Evolutionary conservation across 2,888 invertebrate species (phyloP).

Genomic region (Dryobotodes eremita): DNA sequence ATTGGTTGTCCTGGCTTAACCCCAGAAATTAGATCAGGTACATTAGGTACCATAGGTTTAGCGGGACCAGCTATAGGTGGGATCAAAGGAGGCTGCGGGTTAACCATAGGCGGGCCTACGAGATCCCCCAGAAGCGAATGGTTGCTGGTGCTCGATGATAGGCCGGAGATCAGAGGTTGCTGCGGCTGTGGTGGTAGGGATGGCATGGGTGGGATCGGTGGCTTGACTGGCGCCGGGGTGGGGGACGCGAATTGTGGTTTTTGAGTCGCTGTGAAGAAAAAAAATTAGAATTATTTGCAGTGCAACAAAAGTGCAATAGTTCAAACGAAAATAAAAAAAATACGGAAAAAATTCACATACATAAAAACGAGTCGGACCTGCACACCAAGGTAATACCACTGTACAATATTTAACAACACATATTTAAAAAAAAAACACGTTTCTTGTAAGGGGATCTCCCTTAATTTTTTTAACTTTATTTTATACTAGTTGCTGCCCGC

Average conservation of each 20-base stretch:
- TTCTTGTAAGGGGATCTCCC: too few relatives aligned
- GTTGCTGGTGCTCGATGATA: conserved; percentile 49
- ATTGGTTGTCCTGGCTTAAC: conserved; percentile 73
- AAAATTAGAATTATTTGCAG: not conserved
- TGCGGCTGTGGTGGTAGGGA: conserved; percentile 32
- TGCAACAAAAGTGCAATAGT: not conserved
- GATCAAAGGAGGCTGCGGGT: conserved; percentile 60
- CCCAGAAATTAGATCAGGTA: conserved; percentile 85
- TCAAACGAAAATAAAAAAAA: too few relatives aligned
- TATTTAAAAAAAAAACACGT: too few relatives aligned
- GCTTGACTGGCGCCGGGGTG: conserved; percentile 80
- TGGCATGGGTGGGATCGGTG: conserved; percentile 84
- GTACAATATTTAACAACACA: too few relatives aligned
- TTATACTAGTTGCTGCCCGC: too few relatives aligned
- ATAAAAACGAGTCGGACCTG: too few relatives aligned
- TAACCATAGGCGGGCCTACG: conserved; percentile 40
- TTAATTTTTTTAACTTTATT: too few relatives aligned
- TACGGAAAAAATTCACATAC: too few relatives aligned
- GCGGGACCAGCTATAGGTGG: conserved; percentile 69
- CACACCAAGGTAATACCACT: too few relatives aligned
- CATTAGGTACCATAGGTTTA: conserved; percentile 72
- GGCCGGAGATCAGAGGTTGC: conserved; percentile 52
- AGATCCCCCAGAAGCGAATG: conserved; percentile 63
- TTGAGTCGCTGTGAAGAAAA: conserved; percentile 68
- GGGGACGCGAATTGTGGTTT: conserved; percentile 76